These are phyloP conservation scores for Brenthis hecate DNA, from an alignment of 2,888 invertebrate species.

Conservation along the genomic window DNA sequence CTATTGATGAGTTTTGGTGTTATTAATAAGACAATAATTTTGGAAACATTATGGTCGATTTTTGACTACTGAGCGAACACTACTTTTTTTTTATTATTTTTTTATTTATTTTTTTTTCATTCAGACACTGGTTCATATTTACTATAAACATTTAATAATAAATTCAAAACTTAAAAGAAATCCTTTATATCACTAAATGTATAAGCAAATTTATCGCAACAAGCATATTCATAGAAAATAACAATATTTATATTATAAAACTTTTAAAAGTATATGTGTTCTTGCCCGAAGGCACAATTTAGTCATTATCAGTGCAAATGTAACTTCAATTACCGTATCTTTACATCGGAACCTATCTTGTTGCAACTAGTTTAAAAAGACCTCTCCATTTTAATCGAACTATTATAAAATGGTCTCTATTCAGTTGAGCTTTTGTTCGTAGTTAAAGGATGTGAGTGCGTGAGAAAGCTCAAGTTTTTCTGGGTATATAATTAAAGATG, in stretches of 20 bases:
- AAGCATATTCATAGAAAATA: no score
- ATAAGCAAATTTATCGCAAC: no score
- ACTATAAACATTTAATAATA: no score
- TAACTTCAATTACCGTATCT: slow-evolving; percentile 32
- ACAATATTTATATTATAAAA: slow-evolving; percentile 10
- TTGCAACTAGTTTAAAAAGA: background rate
- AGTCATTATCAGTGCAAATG: slow-evolving; percentile 30
- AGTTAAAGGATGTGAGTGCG: slow-evolving; percentile 3
- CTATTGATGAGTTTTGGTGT: no score
- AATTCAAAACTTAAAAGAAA: no score
- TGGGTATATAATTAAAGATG: slow-evolving; percentile 30
- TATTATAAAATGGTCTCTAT: background rate
- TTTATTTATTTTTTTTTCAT: no score
- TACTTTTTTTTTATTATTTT: no score
- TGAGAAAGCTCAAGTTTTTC: slow-evolving; percentile 33
- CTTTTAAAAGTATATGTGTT: slow-evolving; percentile 4
- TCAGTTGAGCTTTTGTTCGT: background rate
- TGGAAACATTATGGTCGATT: no score
- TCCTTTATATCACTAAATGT: no score
- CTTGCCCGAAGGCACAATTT: slow-evolving; percentile 32
- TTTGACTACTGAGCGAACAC: no score
- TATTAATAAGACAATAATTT: no score
- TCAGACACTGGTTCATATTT: no score
- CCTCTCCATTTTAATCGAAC: background rate
- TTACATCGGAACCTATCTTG: slow-evolving; percentile 25